Conservation (phyloP, 2,888 invertebrate species). For the Cosmorhoe ocellata region DNA sequence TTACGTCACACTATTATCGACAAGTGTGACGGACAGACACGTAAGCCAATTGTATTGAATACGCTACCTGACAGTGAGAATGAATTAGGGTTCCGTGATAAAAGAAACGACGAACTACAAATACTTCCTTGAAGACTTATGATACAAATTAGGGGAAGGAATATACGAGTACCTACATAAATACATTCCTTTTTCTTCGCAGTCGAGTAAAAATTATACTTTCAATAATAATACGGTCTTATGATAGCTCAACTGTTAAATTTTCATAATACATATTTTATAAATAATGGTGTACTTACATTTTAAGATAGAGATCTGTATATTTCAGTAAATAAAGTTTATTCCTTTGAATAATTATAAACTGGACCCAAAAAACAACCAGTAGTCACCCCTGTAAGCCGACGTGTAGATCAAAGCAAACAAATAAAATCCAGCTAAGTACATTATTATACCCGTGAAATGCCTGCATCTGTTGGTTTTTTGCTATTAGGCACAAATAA, state of each 20-base stretch:
- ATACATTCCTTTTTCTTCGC: too few relatives aligned
- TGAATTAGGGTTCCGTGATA: neutral
- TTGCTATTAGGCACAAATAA: slow-evolving; percentile 80
- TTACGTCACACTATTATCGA: slow-evolving; percentile 43
- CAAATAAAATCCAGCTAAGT: slow-evolving; percentile 75
- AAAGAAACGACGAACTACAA: neutral
- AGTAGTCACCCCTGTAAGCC: slow-evolving; percentile 38
- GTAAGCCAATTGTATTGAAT: slow-evolving; percentile 49
- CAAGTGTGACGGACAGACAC: slow-evolving; percentile 40
- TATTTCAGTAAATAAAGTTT: too few relatives aligned
- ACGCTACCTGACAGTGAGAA: slow-evolving; percentile 3
- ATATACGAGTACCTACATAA: too few relatives aligned
- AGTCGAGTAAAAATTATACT: too few relatives aligned
- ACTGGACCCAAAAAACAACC: slow-evolving; percentile 37
- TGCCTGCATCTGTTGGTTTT: slow-evolving; percentile 80
- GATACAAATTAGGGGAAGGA: too few relatives aligned
- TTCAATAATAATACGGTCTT: too few relatives aligned
- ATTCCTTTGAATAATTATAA: neutral
- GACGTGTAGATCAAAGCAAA: slow-evolving; percentile 68
- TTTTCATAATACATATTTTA: too few relatives aligned
- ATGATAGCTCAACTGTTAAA: too few relatives aligned
- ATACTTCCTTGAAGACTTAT: too few relatives aligned
- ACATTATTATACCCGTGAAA: slow-evolving; percentile 81
- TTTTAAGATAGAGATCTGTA: too few relatives aligned
- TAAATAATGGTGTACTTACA: too few relatives aligned